Percentiles rank a stretch among this genome's conserved stretches.
Conservation (phyloP, 2,113 vertebrate species). For the Ammodytes marinus region DNA sequence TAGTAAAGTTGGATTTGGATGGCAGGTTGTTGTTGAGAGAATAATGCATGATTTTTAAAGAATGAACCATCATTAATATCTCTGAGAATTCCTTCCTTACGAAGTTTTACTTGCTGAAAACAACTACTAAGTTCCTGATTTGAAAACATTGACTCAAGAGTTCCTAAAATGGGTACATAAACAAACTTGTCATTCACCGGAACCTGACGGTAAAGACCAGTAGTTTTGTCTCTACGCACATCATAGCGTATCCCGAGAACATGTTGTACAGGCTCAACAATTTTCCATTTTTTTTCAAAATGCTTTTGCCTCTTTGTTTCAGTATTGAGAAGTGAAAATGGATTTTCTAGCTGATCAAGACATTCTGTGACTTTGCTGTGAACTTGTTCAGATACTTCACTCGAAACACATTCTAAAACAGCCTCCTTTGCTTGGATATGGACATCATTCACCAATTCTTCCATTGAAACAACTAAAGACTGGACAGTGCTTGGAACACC, state of each 20-base stretch:
- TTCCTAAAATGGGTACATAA: conserved; percentile 10
- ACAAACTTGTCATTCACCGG: conserved; percentile 17
- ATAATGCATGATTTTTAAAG: conserved; percentile 12
- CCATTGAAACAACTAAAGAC: too few relatives aligned
- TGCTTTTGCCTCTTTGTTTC: background rate
- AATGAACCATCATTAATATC: conserved; percentile 19
- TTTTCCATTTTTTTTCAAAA: conserved; percentile 20
- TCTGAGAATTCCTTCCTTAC: background rate
- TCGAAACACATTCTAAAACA: too few relatives aligned
- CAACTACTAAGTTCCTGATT: background rate
- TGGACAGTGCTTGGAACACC: too few relatives aligned
- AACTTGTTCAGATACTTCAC: too few relatives aligned
- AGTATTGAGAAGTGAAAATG: conserved; percentile 21
- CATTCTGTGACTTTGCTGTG: background rate
- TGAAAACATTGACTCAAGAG: conserved; percentile 18
- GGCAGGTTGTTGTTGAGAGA: conserved; percentile 9
- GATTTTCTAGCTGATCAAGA: conserved; percentile 24
- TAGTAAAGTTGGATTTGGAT: conserved; percentile 8
- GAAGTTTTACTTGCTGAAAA: conserved; percentile 3
- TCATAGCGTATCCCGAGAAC: background rate
- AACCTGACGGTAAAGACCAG: conserved; percentile 4
- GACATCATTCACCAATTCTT: too few relatives aligned
- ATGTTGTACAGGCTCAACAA: conserved; percentile 17
- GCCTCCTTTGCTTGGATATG: too few relatives aligned
- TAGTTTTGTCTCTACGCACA: background rate